phyloP scores from a whole-genome alignment of 2,113 vertebrate genomes.

The Scopus umbretta region DNA sequence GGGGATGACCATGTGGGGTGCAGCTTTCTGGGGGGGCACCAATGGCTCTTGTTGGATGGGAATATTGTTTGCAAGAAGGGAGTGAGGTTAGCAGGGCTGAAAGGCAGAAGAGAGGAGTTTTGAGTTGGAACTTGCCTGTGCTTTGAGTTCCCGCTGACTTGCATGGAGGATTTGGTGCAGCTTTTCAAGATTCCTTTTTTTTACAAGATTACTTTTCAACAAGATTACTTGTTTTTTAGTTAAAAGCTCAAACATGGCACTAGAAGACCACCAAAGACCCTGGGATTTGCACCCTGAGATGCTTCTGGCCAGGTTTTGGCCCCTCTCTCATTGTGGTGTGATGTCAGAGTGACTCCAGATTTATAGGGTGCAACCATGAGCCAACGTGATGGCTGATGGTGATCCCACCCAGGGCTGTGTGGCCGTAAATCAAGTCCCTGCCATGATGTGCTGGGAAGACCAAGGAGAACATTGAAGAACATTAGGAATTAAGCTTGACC shows the following conservation, averaged over 20 bases:
- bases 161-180: neutral
- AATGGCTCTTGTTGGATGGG: neutral
- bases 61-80: neutral
- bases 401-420: neutral
- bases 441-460: fast-evolving
- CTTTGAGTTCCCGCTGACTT: neutral
- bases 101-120: neutral
- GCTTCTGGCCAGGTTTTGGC: neutral
- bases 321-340: fast-evolving
- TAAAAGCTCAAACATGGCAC: neutral
- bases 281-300: neutral
- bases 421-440: neutral
- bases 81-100: neutral
- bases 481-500: neutral
- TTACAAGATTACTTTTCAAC: no score
- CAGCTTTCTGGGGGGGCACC: neutral
- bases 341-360: neutral
- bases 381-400: neutral
- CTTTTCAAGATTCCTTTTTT: no score
- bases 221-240: neutral
- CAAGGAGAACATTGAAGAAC: neutral
- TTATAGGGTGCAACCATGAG: neutral
- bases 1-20: neutral
- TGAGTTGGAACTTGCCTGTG: neutral
- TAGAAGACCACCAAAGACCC: fast-evolving